Evolutionary conservation across 2,888 invertebrate genomes (phyloP), one percentile per base, ranked within the genome.

Genomic region (Clepsis dumicolana): DNA sequence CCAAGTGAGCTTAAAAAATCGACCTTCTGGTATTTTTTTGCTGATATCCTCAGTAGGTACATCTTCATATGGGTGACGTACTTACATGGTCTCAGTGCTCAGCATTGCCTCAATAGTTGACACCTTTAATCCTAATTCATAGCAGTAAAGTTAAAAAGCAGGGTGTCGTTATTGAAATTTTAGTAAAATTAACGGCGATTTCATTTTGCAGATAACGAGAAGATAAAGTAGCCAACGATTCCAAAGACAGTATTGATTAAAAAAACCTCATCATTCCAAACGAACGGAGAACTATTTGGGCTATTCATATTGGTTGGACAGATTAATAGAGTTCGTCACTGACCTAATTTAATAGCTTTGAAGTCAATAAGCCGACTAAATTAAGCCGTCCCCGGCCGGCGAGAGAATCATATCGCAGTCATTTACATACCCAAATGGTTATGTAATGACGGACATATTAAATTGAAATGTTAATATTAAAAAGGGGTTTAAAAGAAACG

Each of bases 311-410:
- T 77, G 73, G 57, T 64, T 71, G 32, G 52, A 35, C 54, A 65
- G 76, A 79, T 79, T 80, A 75, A 75, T 73, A 72, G 71, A 68
- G 63, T 67, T 62, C 65, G 57, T 71, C 70, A 68, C 72, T 77
- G 76, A 78, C 79, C 80, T 76, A 76, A 80, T 77, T 78, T 77
- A 80, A 78, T 82, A 80, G 80, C 78, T 77, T 77, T 44, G 66
- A 64, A 78, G 79, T 80, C 79, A 80, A 80, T 83, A 82, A 81
- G 78, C 78, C 78, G 71, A 70, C 80, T 71, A 80, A 82, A 82
- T 82, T 77, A 82, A 82, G 80, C 80, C 74, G 75, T 73, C 77
- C 76, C 73, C 71, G 66, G 64, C 75, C 74, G 65, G 73, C 74
- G 73, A 74, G 70, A 71, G 76, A 76, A 79, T 79, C 56, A 62